These are phyloP conservation scores for Phaethon lepturus DNA, from an alignment of 2,113 vertebrate species.

Conservation along the genomic window DNA sequence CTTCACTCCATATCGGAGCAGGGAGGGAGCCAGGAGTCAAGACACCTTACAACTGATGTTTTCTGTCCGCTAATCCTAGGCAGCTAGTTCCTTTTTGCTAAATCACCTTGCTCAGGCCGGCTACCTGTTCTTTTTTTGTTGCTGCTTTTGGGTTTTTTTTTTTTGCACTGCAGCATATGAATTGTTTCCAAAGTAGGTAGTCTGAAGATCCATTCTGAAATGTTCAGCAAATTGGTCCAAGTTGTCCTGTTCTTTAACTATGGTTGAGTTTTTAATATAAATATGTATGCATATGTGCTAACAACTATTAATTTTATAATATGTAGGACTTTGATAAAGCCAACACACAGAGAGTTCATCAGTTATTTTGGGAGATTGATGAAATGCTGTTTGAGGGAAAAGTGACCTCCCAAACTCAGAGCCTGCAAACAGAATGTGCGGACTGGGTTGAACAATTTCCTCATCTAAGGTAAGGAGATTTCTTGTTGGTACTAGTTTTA, in stretches of 20 bases:
- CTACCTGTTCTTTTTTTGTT: background rate
- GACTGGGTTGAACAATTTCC: constrained; percentile 82
- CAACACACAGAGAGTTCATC: constrained; percentile 80
- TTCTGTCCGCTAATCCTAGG: background rate
- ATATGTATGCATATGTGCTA: background rate
- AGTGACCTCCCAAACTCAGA: constrained; percentile 75
- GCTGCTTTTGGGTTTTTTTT: too few species aligned
- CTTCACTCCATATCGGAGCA: background rate
- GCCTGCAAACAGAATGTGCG: constrained; percentile 77
- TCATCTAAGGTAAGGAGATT: constrained; percentile 80
- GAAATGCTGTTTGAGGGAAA: constrained; percentile 88
- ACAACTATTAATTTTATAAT: background rate
- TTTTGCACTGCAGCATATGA: background rate
- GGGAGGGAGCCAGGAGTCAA: background rate
- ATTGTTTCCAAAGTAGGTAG: background rate
- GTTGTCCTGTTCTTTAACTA: background rate
- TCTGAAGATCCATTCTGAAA: background rate
- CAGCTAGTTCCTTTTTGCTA: background rate
- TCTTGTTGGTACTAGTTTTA: background rate
- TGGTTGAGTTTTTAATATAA: background rate
- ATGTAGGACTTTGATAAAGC: constrained; percentile 84
- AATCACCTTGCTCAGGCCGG: background rate
- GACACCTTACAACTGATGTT: background rate
- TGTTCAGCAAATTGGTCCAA: background rate
- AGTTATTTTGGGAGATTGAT: constrained; percentile 84